Percentiles rank a stretch among this genome's conserved stretches.
These are phyloP conservation scores for Poeciliopsis presidionis DNA, from an alignment of 2,797 vertebrate species.

Conservation along the genomic window DNA sequence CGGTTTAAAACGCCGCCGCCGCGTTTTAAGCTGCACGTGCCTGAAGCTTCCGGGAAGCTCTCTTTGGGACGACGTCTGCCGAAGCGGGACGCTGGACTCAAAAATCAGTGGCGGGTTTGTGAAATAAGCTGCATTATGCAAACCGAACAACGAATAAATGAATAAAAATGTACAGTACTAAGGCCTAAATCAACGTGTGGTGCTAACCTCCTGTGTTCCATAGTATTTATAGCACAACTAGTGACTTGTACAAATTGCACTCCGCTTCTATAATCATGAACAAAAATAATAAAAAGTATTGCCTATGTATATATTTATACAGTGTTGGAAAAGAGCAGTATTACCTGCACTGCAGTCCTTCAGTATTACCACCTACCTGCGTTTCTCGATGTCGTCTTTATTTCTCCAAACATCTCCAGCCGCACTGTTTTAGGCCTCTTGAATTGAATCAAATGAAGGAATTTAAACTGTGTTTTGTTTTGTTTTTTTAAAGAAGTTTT, in stretches of 20 bases:
- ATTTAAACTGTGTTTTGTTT: constrained; percentile 76
- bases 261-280: constrained; percentile 99
- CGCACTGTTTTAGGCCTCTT: constrained; percentile 97
- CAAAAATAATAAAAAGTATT: constrained; percentile 98
- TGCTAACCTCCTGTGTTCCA: constrained; percentile 99
- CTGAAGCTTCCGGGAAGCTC: constrained; percentile 98
- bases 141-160: constrained; percentile 82
- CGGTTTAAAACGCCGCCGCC: constrained; percentile 87
- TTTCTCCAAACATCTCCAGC: constrained; percentile 85
- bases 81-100: constrained; percentile 83
- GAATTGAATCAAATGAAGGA: constrained; percentile 75
- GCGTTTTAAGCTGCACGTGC: constrained; percentile 94
- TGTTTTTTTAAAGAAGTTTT: constrained; percentile 78
- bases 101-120: constrained; percentile 89
- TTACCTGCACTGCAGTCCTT: constrained; percentile 93
- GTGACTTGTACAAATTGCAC: constrained; percentile 99
- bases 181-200: constrained; percentile 99
- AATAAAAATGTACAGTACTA: constrained; percentile 98
- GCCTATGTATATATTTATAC: constrained; percentile 99
- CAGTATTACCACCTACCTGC: constrained; percentile 83
- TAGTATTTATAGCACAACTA: constrained; percentile 99
- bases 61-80: constrained; percentile 82
- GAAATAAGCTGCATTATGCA: constrained; percentile 99
- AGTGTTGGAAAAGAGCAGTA: constrained; percentile 87
- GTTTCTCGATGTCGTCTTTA: constrained; percentile 76